Percentiles rank a stretch among this genome's conserved stretches.
Conservation (phyloP, 30 jellyfish, hydroid and myxozoan species). For the Chrysaora quinquecirrha region DNA sequence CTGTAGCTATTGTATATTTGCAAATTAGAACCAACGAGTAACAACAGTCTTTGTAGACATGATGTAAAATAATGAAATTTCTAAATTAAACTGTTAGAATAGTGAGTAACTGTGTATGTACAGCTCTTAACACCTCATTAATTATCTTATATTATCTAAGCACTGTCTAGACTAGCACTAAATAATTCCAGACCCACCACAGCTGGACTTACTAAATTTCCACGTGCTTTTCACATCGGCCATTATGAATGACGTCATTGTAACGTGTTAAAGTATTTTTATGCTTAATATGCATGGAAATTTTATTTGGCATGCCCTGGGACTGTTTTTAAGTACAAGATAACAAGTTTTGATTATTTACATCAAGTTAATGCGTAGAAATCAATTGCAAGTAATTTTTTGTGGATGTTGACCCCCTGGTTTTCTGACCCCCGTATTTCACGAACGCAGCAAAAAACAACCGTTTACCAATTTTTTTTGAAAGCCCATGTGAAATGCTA, state of each 20-base stretch:
- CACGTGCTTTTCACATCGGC: background rate
- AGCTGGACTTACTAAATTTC: background rate
- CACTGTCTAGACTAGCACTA: background rate
- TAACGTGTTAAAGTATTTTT: background rate
- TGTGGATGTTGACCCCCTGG: no score
- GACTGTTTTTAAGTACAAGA: no score
- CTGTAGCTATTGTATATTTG: background rate
- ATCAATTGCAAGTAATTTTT: no score
- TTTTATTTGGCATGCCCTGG: background rate
- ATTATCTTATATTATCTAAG: no score
- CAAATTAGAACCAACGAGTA: background rate
- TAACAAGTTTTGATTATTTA: no score
- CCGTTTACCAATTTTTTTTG: no score
- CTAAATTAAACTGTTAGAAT: background rate
- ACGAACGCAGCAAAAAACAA: no score
- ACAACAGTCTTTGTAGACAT: background rate
- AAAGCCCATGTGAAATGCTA: no score
- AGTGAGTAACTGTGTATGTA: background rate
- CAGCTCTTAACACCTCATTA: slow-evolving; percentile 1
- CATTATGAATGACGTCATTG: no score
- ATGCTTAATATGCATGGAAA: background rate
- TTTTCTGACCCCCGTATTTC: no score
- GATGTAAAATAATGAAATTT: background rate
- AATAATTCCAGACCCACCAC: background rate
- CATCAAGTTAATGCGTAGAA: no score